Evolutionary conservation across 1,140 invertebrate genomes (phyloP).

Genomic region (Tribolium castaneum): DNA sequence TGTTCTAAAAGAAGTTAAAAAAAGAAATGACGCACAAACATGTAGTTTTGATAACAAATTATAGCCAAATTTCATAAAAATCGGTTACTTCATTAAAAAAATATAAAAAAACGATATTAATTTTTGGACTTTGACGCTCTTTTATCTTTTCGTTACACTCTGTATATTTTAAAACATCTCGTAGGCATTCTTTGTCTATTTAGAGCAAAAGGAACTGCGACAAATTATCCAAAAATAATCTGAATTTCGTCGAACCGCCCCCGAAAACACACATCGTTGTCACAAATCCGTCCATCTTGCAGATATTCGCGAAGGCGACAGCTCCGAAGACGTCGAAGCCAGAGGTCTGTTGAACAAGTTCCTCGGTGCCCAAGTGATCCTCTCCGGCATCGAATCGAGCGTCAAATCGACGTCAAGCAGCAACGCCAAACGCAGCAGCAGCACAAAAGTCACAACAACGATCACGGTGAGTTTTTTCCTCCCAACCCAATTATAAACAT

Average conservation of each 20-base stretch:
- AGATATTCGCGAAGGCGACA: slow-evolving; percentile 73
- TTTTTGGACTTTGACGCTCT: not conserved
- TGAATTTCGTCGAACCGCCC: not conserved
- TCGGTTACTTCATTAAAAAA: no score
- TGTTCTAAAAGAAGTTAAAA: no score
- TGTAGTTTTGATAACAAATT: no score
- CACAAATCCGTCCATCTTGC: slow-evolving; percentile 6
- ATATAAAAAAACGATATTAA: not conserved
- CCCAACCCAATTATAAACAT: not conserved
- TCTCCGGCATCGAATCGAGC: slow-evolving; percentile 74
- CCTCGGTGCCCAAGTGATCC: slow-evolving; percentile 79
- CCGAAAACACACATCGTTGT: not conserved
- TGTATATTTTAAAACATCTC: not conserved
- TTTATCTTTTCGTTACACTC: no score
- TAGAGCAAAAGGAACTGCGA: not conserved
- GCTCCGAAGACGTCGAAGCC: slow-evolving; percentile 75
- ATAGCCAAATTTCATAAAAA: no score
- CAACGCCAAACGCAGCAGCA: slow-evolving; percentile 51
- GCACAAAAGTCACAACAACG: slow-evolving; percentile 59
- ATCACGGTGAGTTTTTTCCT: slow-evolving; percentile 57
- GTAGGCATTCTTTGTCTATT: not conserved
- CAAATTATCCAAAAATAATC: not conserved
- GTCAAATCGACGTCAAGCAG: slow-evolving; percentile 41
- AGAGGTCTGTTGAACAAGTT: slow-evolving; percentile 82
- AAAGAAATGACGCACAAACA: no score